Base-by-base conservation (phyloP, 2,113 vertebrate species). In the Sinosuthora webbiana region DNA sequence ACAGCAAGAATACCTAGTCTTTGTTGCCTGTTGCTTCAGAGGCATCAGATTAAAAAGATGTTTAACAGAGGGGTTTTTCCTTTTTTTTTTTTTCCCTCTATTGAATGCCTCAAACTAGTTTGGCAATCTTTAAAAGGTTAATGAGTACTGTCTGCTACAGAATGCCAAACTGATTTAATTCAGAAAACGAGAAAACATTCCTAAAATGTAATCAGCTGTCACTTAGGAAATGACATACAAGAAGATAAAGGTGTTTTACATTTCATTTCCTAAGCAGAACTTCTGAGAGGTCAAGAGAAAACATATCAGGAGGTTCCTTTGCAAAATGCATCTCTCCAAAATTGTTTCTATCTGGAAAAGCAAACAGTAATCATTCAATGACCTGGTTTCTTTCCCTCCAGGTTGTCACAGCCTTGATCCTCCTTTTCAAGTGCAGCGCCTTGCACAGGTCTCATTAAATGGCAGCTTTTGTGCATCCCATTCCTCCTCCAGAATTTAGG, bases 51-150 rank as follows among this genome's bases (percentile, higher is more conserved):
- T 91, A 57, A 62, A 83, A 67, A 44, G 50, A 80, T 87, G 63
- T 80, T 93, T 83, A 93, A 90, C 71, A 69, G n/a, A 41, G 44
- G 7, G 1, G 0, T 2, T 77, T 90, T 84, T 76, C 4, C 4
- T 12, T n/a, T n/a, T 15, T 15, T 27, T 21, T 27, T 33, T 28
- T 35, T 28, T 7, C 0, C 2, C 21, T 56, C 47, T 45, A 63
- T 8, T 74, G 79, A 92, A 76, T 55, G 42, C 30, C 80, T 94
- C 80, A 89, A 77, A 81, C 52, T 33, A 77, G 64, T 87, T 94
- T 83, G 83, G 90, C 83, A 92, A 8, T 81, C 83, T 79, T 94
- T 96, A 92, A 96, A 96, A 95, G 90, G 90, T 95, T 96, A 96
- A 95, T 83, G 73, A 96, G 92, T 93, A 70, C 86, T 93, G 77